Base-by-base conservation (phyloP, 1,140 invertebrate genomes). In the Calliphora vicina region DNA sequence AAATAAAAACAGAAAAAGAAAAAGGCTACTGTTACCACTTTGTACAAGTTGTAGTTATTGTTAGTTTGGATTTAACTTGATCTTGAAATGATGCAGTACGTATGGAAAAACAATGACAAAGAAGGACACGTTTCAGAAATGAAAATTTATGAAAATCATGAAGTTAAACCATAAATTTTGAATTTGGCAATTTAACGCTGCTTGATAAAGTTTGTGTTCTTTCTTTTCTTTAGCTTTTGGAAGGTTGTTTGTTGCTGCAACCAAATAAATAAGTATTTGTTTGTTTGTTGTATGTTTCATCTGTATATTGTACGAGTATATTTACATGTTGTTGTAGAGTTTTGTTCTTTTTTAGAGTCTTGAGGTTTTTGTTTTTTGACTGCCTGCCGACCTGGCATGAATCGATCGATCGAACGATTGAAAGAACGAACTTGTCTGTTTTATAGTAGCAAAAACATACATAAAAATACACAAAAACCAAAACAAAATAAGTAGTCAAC, bases 141-240 rank as follows among this genome's bases (percentile, higher is more conserved):
- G 84, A 83, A 83, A 84, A 84, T 84, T 84, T 84, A 84, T 84
- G 82, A 84, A 84, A 84, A 84, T 81, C 84, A 83, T 82, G 80
- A 78, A 72, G 61, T 82, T 50, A 81, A 80, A 82, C 82, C 72
- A 84, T 84, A 84, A 84, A 84, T 84, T 84, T 80, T 50, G 83
- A 82, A 84, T 84, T 84, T 82, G 81, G 83, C 83, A 84, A 84
- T 84, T 84, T 84, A 82, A 84, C 72, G 81, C 81, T 84, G 83
- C 43, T 27, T 61, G 61, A 23, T 20, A 17, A 61, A 29, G 72
- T 23, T 29, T 15, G 10, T 20, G 26, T 26, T 78, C 23, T 17
- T 13, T 35, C 35, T 35, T 35, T 35, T 35, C 8, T 50, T 50
- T 50, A 1, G 23, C n/a, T 80, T n/a, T 13, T 20, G 26, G 8